Base-by-base conservation (phyloP, 2,888 invertebrate species). In the Augiades crinisus region DNA sequence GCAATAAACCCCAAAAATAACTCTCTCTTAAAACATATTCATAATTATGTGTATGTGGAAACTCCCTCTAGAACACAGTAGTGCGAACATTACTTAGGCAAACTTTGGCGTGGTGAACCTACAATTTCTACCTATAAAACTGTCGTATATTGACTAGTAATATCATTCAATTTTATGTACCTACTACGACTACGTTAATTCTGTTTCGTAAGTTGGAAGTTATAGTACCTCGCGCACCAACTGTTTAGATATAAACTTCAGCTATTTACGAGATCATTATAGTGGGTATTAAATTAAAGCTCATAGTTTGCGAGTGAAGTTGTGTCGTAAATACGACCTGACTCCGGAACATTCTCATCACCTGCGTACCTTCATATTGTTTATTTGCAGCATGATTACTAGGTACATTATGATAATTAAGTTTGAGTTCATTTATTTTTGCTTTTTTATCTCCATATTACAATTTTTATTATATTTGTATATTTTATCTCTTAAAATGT, bases 281-380 rank as follows among this genome's bases (percentile, higher is more conserved):
- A 41, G 43, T 47, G 12, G 41, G 34, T 49, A 43, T 50, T 43
- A 43, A 19, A 30, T 50, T 43, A 50, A 50, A 14, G 17, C 27
- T 19, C 17, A 22, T 43, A 44, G 44, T 43, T 55, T 30, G 49
- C 14, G 33, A 19, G 33, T 22, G 33, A 58, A 58, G 49, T 56
- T 58, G 17, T 8, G 40, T 47, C 52, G 56, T 58, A 53, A 55
- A 58, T 53, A 52, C 44, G 13, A 34, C 33, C 21, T 30, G 45
- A 24, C 45, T 50, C 21, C 7, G 30, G 45, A 51, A 41, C 53
- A 50, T 53, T 47, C 38, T 47, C 47, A 41, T 54, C 58, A 58
- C 56, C 56, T 58, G 56, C 27, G 38, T 46, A 7, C 44, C 17
- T 36, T 33, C 24, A 43, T 47, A 22, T 33, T 37, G 10, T 27